Conservation (phyloP, 2,113 vertebrate species). For the Pterocles gutturalis region DNA sequence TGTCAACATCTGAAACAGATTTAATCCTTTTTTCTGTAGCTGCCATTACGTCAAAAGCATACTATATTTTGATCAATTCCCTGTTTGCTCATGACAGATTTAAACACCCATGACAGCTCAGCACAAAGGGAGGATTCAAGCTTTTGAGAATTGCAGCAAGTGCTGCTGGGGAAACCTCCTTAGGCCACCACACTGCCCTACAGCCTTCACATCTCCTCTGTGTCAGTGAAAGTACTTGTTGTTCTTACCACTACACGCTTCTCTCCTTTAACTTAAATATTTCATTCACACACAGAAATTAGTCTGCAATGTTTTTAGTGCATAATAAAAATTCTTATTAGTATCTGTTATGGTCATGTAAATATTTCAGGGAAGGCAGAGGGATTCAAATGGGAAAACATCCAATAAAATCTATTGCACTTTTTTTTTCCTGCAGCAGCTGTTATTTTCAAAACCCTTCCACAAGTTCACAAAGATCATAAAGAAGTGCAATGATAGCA, state of each 20-base stretch:
- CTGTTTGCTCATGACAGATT: not conserved
- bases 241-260: not conserved
- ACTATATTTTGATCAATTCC: slow-evolving; percentile 23
- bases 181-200: not conserved
- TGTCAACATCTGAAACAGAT: slow-evolving; percentile 23
- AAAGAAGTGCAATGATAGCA: not conserved
- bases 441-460: not conserved
- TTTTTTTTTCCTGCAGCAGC: not conserved
- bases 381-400: not conserved
- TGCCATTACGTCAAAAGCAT: not conserved
- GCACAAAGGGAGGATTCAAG: not conserved
- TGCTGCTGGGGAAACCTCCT: not conserved
- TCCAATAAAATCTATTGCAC: fast-evolving
- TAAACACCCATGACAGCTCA: not conserved
- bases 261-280: not conserved
- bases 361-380: not conserved
- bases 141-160: not conserved
- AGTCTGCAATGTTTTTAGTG: not conserved
- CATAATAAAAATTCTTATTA: not conserved
- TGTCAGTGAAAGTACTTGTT: not conserved
- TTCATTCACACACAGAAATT: not conserved
- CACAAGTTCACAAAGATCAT: not conserved
- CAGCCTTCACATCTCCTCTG: not conserved
- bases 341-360: not conserved
- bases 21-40: not conserved